These are phyloP conservation scores for Suncus etruscus DNA, from an alignment of 2,113 vertebrate genomes.

Conservation along the genomic window DNA sequence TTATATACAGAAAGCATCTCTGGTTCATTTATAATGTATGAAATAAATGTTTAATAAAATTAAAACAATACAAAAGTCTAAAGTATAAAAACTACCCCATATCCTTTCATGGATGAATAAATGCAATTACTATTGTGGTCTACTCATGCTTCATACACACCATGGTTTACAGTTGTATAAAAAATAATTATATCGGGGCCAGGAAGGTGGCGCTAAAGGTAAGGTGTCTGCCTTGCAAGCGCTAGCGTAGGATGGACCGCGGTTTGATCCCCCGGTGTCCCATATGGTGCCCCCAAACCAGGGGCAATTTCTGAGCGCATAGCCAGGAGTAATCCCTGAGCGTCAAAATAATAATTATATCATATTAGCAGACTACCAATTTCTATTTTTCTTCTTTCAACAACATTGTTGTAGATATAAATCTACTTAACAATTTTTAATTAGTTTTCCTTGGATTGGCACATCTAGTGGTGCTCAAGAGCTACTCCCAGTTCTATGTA, in stretches of 20 bases:
- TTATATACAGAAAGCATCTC: background rate
- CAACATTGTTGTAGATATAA: background rate
- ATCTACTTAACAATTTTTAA: no score
- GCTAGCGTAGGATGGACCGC: no score
- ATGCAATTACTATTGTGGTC: background rate
- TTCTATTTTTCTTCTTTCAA: background rate
- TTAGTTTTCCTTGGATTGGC: no score
- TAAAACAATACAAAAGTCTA: slow-evolving; percentile 16
- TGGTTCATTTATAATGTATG: background rate
- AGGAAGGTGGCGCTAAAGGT: no score
- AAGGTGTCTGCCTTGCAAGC: no score
- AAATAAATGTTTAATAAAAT: slow-evolving; percentile 12
- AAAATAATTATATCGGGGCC: no score
- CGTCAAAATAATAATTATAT: background rate
- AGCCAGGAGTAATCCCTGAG: no score
- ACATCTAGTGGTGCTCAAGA: no score
- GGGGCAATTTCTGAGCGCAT: no score
- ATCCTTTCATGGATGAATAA: slow-evolving; percentile 15
- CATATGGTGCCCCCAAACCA: no score
- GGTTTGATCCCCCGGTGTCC: no score
- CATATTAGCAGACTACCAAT: background rate
- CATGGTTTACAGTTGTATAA: background rate
- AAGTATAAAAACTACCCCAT: background rate
- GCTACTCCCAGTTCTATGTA: no score
- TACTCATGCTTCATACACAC: background rate